Evolutionary conservation across 2,113 vertebrate species (phyloP).

Genomic region (Saccopteryx leptura): DNA sequence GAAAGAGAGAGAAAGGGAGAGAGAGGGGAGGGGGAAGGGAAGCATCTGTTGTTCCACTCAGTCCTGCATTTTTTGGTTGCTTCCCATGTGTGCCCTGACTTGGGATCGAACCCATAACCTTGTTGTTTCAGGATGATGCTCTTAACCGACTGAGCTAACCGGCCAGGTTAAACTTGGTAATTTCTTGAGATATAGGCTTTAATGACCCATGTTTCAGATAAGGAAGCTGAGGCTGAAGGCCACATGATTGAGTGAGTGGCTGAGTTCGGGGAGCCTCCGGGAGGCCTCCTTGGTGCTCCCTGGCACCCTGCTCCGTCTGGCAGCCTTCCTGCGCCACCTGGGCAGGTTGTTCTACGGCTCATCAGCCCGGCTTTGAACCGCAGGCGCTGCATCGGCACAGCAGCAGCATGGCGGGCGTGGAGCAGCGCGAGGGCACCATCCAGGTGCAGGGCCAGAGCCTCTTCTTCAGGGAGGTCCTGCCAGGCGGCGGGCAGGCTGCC

Average conservation of each 20-base stretch:
- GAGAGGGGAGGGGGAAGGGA: too few species aligned
- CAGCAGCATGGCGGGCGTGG: slow-evolving; percentile 88
- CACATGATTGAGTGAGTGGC: background rate
- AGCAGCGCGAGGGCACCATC: slow-evolving; percentile 88
- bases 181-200: slow-evolving; percentile 26
- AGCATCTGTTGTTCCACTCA: too few species aligned
- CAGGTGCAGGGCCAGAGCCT: slow-evolving; percentile 89
- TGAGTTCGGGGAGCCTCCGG: background rate
- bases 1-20: too few species aligned
- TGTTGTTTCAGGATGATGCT: too few species aligned
- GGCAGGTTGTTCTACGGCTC: background rate
- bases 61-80: too few species aligned
- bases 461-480: slow-evolving; percentile 93
- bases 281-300: background rate
- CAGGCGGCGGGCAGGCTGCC: slow-evolving; percentile 70
- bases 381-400: background rate
- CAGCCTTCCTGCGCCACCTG: too few species aligned
- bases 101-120: too few species aligned
- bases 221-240: background rate
- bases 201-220: background rate
- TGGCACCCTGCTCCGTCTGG: background rate
- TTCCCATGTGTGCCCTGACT: too few species aligned
- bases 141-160: too few species aligned
- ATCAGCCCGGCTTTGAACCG: slow-evolving; percentile 8
- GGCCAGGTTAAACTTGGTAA: background rate